Conservation (phyloP, 2,797 vertebrate genomes). For the Falco rusticolus region DNA sequence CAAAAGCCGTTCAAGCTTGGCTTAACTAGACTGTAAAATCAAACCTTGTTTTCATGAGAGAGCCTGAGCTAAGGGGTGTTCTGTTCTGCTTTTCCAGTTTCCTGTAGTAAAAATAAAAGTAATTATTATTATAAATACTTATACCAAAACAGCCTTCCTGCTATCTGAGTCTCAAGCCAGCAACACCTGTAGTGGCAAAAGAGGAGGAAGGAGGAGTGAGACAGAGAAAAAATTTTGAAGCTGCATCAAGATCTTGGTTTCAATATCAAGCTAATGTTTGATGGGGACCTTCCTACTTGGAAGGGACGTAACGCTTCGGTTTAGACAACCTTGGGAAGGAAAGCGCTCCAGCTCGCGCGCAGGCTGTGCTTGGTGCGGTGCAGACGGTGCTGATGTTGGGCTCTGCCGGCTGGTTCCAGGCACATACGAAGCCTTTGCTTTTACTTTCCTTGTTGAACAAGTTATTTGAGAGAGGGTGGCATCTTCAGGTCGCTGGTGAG, state of each 20-base stretch:
- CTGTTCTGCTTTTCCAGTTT: background rate
- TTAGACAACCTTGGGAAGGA: background rate
- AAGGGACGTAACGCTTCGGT: background rate
- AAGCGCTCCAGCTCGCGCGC: rapidly evolving
- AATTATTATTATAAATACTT: background rate
- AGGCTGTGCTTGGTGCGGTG: background rate
- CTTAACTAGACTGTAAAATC: background rate
- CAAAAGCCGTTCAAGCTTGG: background rate
- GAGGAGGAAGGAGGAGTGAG: background rate
- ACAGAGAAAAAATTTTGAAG: background rate
- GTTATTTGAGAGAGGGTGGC: background rate
- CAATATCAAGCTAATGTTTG: background rate
- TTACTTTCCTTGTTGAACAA: background rate
- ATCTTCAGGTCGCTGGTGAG: background rate
- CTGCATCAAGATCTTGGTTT: background rate
- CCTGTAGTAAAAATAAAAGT: background rate
- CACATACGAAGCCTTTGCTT: rapidly evolving
- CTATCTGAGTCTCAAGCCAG: background rate
- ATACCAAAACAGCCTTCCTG: background rate
- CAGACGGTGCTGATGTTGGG: too few relatives aligned
- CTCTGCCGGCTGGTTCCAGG: background rate
- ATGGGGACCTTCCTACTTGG: background rate
- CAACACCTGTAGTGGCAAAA: background rate
- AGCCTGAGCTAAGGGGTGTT: background rate
- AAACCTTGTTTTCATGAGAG: background rate